Percentiles rank a stretch among this genome's conserved stretches.
These are phyloP conservation scores for Epirrhoe alternata DNA, from an alignment of 2,888 invertebrate genomes.

Conservation along the genomic window DNA sequence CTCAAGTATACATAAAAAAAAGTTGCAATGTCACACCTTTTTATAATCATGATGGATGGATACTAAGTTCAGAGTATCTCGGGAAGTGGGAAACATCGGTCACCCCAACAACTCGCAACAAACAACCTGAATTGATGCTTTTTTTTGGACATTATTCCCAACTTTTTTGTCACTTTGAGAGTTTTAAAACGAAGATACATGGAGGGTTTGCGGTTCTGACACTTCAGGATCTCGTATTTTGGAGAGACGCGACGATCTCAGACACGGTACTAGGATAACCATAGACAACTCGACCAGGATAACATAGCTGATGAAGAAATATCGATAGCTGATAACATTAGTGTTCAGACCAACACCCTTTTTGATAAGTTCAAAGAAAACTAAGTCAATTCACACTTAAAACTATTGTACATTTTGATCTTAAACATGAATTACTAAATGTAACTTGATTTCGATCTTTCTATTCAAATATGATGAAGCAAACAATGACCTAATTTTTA, in stretches of 20 bases:
- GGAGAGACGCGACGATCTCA: not conserved
- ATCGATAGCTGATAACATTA: too few relatives aligned
- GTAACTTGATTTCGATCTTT: too few relatives aligned
- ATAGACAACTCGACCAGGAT: too few relatives aligned
- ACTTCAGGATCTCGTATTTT: not conserved
- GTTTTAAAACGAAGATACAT: slow-evolving; percentile 11
- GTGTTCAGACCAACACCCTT: too few relatives aligned
- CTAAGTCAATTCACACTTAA: too few relatives aligned
- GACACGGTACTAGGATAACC: not conserved
- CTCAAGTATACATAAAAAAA: not conserved
- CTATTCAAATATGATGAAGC: too few relatives aligned
- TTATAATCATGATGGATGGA: slow-evolving; percentile 17
- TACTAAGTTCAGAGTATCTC: slow-evolving; percentile 5
- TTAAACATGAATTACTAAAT: too few relatives aligned
- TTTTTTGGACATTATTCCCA: slow-evolving; percentile 1
- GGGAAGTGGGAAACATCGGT: slow-evolving; percentile 16
- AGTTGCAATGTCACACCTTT: not conserved
- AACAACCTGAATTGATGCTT: slow-evolving; percentile 14
- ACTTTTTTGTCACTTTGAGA: slow-evolving; percentile 8
- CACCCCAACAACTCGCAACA: slow-evolving; percentile 7
- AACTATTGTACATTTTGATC: too few relatives aligned
- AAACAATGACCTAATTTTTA: too few relatives aligned
- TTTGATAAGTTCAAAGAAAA: too few relatives aligned
- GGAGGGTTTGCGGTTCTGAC: not conserved
- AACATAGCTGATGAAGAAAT: not conserved